Percentiles rank a stretch among this genome's conserved stretches.
phyloP scores from a whole-genome alignment of 2,888 invertebrate species.

The Acronicta aceris region DNA sequence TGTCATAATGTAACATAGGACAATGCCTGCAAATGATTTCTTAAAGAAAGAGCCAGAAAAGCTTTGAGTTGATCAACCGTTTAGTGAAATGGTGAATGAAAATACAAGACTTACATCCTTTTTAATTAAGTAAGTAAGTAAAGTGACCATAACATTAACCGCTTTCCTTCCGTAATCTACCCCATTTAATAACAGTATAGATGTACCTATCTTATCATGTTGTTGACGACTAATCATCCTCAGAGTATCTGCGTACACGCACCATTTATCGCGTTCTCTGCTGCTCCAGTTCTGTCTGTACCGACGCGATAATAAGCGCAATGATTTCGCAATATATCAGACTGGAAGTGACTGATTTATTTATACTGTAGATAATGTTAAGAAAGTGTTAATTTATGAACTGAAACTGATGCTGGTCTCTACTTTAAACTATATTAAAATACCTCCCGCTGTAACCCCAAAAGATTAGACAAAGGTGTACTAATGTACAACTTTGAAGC shows the following conservation, averaged over 20 bases:
- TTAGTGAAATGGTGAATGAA: no score
- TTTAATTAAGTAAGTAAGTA: no score
- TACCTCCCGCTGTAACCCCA: no score
- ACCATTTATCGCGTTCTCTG: constrained; percentile 48
- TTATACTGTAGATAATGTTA: constrained; percentile 40
- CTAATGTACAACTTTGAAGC: no score
- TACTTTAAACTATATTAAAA: constrained; percentile 6
- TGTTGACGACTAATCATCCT: constrained; percentile 42
- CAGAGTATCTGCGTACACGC: constrained; percentile 9
- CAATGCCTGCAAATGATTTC: no score
- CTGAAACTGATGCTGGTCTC: constrained; percentile 12
- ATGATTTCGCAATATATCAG: constrained; percentile 53
- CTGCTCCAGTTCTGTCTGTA: constrained; percentile 55
- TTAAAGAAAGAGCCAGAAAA: no score
- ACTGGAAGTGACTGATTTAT: constrained; percentile 50
- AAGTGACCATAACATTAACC: no score
- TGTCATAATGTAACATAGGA: no score
- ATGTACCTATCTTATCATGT: constrained; percentile 27
- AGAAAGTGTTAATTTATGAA: constrained; percentile 32
- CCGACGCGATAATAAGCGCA: constrained; percentile 51
- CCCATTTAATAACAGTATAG: constrained; percentile 34
- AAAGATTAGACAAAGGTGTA: no score
- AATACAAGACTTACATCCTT: no score
- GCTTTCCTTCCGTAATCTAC: no score
- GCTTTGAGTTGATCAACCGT: no score